These are phyloP conservation scores for Manacus vitellinus DNA, from an alignment of 2,113 vertebrate genomes.

Conservation along the genomic window DNA sequence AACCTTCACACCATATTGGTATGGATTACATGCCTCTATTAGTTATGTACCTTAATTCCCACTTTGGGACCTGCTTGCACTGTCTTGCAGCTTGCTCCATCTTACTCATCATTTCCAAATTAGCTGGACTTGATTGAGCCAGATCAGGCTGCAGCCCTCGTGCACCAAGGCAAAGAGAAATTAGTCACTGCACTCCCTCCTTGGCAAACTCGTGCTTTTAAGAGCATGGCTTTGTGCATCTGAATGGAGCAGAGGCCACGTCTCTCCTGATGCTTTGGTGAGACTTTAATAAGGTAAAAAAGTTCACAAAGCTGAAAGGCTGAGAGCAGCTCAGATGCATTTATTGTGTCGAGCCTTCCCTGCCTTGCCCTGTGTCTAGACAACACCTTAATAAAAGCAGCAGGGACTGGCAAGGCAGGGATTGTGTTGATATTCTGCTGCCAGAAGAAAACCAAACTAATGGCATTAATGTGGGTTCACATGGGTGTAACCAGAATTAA, in stretches of 20 bases:
- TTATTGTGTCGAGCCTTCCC: background rate
- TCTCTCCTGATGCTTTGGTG: background rate
- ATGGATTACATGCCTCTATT: background rate
- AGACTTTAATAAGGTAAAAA: background rate
- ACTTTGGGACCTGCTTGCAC: background rate
- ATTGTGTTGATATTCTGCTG: background rate
- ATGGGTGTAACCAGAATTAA: background rate
- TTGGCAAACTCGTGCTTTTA: background rate
- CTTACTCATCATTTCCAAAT: constrained; percentile 52
- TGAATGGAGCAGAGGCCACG: background rate
- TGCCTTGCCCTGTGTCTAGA: background rate
- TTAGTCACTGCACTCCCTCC: background rate
- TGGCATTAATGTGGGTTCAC: background rate
- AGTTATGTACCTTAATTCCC: background rate
- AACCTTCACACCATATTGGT: background rate
- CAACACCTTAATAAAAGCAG: background rate
- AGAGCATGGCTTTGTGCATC: background rate
- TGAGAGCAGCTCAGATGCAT: background rate
- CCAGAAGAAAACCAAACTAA: background rate
- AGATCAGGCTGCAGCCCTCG: background rate
- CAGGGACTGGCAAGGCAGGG: background rate
- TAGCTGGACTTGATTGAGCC: constrained; percentile 28
- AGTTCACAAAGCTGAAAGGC: background rate
- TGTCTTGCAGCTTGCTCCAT: constrained; percentile 2
- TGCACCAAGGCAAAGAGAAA: background rate